Percentiles rank a stretch among this genome's conserved stretches.
Conservation (phyloP, 2,888 invertebrate species). For the Cistogaster globosa region DNA sequence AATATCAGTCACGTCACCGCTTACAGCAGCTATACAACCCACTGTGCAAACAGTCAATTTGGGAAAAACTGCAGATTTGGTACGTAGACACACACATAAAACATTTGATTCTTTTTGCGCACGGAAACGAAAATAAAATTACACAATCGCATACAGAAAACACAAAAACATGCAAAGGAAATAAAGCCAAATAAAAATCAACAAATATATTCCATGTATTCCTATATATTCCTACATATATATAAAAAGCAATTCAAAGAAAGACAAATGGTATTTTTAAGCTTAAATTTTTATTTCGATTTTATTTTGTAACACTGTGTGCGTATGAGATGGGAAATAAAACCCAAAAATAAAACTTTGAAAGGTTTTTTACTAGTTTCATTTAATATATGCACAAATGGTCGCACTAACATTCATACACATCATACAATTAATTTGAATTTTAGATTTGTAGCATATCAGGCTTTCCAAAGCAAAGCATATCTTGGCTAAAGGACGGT, state of each 20-base stretch:
- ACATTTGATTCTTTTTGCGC: not conserved
- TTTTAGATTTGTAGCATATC: constrained; percentile 89
- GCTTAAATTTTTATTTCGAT: constrained; percentile 3
- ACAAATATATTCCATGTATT: not conserved
- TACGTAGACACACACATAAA: constrained; percentile 76
- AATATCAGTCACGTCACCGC: constrained; percentile 86
- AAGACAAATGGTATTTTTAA: constrained; percentile 41
- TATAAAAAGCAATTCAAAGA: constrained; percentile 9
- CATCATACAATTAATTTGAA: constrained; percentile 62
- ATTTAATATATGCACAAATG: constrained; percentile 19
- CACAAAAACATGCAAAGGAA: constrained; percentile 1
- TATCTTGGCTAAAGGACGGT: constrained; percentile 91
- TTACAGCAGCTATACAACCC: constrained; percentile 90
- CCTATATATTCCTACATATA: no score
- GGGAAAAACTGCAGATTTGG: constrained; percentile 91
- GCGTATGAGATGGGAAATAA: not conserved
- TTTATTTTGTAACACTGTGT: constrained; percentile 1
- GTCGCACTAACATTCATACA: not conserved
- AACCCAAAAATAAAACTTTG: constrained; percentile 25
- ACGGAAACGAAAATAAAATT: constrained; percentile 67
- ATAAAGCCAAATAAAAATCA: constrained; percentile 14
- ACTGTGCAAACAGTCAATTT: constrained; percentile 90
- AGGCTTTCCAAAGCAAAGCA: constrained; percentile 90
- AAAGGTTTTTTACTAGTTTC: constrained; percentile 5
- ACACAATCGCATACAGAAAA: not conserved